Base-by-base conservation (phyloP, 2,888 invertebrate genomes). In the Pimpla rufipes region DNA sequence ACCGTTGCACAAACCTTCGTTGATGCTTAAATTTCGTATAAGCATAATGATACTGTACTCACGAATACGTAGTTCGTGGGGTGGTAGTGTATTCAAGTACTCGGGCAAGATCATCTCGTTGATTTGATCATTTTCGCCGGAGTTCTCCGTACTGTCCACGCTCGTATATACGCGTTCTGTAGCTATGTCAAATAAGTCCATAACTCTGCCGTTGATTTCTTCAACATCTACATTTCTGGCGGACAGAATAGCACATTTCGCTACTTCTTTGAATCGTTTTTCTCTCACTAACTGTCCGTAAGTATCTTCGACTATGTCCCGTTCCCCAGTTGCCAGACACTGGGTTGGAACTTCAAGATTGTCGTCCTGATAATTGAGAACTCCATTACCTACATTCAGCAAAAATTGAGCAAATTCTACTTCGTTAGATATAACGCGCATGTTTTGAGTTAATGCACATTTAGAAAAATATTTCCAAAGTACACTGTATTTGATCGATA, bases 201-300 rank as follows among this genome's bases (percentile, higher is more conserved):
- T 79, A 57, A 85, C 81, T 76, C 67, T 64, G 66, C 67, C 18
- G 68, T 88, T 87, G 1, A 88, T 84, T 81, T 85, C 85, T 75
- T 86, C 70, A 8, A 86, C 87, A 71, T 88, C 87, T 4, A 74
- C 42, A 79, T 87, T 85, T 75, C 83, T 68, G 23, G 86, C 82
- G 16, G 87, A 78, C 70, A 85, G 74, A 47, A 88, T 88, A 35
- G 83, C 85, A 78, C 78, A 75, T 66, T 75, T 79, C 40, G 82
- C 59, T 42, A 76, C 23, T 59, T 83, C 47, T 73, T 42, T 52
- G 29, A 75, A 87, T 18, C 57, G 45, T 70, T 82, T 82, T 10
- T 73, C 23, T 64, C 64, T 74, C 11, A 87, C 68, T 18, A 85
- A 47, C 18, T 52, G 35, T 40, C 80, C 81, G 78, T 81, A 85